Evolutionary conservation across 1,140 invertebrate genomes (phyloP).

Genomic region (Limonius californicus): DNA sequence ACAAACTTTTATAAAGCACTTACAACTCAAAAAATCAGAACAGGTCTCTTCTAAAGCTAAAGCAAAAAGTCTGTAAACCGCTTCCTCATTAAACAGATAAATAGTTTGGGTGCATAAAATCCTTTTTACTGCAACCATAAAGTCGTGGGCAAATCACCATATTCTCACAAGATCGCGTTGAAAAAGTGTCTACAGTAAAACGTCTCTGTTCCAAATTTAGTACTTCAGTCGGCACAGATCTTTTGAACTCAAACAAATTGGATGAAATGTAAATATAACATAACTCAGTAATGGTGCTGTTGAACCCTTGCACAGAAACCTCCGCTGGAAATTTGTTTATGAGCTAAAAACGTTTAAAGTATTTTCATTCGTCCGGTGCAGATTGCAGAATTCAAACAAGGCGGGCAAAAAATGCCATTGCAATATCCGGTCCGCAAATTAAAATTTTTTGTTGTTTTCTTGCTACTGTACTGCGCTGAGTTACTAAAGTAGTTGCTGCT

Average conservation of each 20-base stretch:
- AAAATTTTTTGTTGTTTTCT: no score
- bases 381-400: neutral
- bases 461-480: no score
- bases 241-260: constrained; percentile 8
- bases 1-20: neutral
- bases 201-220: constrained; percentile 5
- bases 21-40: neutral
- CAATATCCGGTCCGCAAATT: no score
- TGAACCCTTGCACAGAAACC: neutral
- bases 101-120: neutral
- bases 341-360: neutral
- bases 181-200: neutral
- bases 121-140: neutral
- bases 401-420: no score
- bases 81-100: neutral
- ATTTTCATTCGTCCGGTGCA: neutral
- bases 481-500: no score
- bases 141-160: neutral
- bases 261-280: constrained; percentile 11
- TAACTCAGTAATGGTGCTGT: constrained; percentile 4
- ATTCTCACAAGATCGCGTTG: neutral
- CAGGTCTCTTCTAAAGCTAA: no score
- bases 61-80: no score
- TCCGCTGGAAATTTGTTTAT: no score
- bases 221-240: neutral